Percentiles rank a stretch among this genome's conserved stretches.
Conservation (phyloP, 2,113 vertebrate species). For the Meriones unguiculatus region DNA sequence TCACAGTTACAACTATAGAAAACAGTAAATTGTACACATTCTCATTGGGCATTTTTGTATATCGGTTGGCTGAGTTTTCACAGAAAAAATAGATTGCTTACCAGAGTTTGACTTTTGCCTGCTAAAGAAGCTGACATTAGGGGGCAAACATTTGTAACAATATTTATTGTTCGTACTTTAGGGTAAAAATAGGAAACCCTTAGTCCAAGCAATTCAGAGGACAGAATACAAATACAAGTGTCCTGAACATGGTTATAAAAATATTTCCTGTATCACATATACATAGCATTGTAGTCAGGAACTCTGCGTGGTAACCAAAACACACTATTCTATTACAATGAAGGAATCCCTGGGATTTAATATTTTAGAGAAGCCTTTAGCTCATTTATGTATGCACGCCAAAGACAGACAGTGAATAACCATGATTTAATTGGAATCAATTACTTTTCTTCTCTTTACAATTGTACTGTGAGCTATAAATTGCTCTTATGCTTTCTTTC, state of each 20-base stretch:
- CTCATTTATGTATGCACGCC: not conserved
- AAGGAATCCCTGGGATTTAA: not conserved
- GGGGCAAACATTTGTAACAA: conserved; percentile 1
- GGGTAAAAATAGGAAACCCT: not conserved
- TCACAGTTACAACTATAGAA: not conserved
- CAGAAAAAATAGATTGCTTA: conserved; percentile 38
- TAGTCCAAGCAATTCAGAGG: not conserved
- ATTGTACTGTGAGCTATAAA: not conserved
- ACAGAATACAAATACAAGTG: not conserved
- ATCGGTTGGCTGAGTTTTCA: not conserved
- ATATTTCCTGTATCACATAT: not conserved
- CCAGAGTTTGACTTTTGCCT: conserved; percentile 17
- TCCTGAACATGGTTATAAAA: not conserved
- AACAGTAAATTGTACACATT: not conserved
- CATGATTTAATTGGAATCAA: conserved; percentile 29
- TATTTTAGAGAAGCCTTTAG: not conserved
- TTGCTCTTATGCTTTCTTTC: not conserved
- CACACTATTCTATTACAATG: not conserved
- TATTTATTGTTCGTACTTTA: conserved; percentile 22
- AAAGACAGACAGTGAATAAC: not conserved
- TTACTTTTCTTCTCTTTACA: not conserved
- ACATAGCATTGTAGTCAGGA: not conserved
- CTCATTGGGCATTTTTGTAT: not conserved
- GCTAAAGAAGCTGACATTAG: conserved; percentile 16
- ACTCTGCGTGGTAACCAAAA: not conserved